These are phyloP conservation scores for Muricea muricata DNA, from an alignment of 92 coral and sea anemone genomes.

Conservation along the genomic window DNA sequence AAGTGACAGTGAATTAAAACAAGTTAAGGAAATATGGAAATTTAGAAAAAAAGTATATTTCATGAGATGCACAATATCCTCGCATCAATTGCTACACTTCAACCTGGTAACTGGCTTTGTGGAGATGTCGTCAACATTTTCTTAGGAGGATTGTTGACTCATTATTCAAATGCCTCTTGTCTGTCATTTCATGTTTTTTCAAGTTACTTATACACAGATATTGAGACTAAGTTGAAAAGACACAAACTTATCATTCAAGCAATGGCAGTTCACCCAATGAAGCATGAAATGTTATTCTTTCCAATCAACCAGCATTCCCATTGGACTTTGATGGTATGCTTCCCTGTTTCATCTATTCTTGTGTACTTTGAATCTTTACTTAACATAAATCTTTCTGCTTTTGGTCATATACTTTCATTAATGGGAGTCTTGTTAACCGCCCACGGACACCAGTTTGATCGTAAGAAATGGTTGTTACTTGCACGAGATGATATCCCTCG, in stretches of 20 bases:
- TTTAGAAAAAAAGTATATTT: neutral
- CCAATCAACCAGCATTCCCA: neutral
- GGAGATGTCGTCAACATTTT: constrained; percentile 4
- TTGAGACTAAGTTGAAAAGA: neutral
- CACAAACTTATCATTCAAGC: neutral
- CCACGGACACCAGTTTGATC: neutral
- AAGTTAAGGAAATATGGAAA: constrained; percentile 7
- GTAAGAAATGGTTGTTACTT: neutral
- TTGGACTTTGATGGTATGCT: constrained; percentile 18
- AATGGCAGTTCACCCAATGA: neutral
- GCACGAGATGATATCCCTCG: constrained; percentile 1
- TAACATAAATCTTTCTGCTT: constrained; percentile 6
- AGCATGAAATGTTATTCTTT: neutral
- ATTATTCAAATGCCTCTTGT: neutral
- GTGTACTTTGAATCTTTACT: constrained; percentile 14
- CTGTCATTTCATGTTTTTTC: neutral
- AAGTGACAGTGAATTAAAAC: neutral
- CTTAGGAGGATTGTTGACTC: neutral
- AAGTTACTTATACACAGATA: neutral
- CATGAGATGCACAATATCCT: neutral
- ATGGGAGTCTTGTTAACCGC: neutral
- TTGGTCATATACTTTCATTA: neutral
- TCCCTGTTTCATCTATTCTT: constrained; percentile 11
- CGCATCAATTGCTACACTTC: constrained; percentile 5
- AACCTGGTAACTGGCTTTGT: constrained; percentile 11